These are phyloP conservation scores for Trissolcus japonicus DNA, from an alignment of 2,888 invertebrate genomes.

Conservation along the genomic window DNA sequence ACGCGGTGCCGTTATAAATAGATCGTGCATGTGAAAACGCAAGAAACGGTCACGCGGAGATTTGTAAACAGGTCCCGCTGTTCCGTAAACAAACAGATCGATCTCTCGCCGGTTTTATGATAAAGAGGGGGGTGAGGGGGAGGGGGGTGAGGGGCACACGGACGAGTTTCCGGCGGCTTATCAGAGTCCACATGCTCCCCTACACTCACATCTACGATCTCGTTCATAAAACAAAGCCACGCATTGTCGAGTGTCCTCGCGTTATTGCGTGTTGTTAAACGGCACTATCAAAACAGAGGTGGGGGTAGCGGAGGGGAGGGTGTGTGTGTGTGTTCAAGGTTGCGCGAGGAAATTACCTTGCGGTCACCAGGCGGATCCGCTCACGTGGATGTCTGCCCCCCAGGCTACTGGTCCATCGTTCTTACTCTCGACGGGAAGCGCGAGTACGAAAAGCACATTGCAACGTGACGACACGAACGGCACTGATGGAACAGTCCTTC, in stretches of 20 bases:
- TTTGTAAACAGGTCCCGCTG: background rate
- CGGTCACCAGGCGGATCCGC: constrained; percentile 58
- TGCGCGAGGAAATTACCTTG: constrained; percentile 49
- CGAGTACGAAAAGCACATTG: constrained; percentile 44
- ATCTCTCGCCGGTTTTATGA: background rate
- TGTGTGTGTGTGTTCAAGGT: constrained; percentile 22
- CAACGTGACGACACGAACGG: constrained; percentile 51
- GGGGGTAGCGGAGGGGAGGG: background rate
- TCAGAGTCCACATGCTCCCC: too few relatives aligned
- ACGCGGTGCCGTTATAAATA: constrained; percentile 31
- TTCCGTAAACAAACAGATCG: constrained; percentile 6
- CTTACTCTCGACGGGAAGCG: constrained; percentile 18
- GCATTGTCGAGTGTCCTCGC: background rate
- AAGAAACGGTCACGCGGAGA: constrained; percentile 1
- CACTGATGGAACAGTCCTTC: constrained; percentile 37
- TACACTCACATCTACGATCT: too few relatives aligned
- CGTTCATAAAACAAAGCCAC: too few relatives aligned
- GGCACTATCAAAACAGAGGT: background rate
- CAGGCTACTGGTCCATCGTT: constrained; percentile 54
- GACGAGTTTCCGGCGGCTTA: background rate
- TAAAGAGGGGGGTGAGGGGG: background rate
- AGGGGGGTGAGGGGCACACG: background rate
- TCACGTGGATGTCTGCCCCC: constrained; percentile 51
- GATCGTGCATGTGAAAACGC: constrained; percentile 18
- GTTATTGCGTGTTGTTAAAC: background rate